phyloP scores from a whole-genome alignment of 2,888 invertebrate genomes.

The Anthrax anthrax region DNA sequence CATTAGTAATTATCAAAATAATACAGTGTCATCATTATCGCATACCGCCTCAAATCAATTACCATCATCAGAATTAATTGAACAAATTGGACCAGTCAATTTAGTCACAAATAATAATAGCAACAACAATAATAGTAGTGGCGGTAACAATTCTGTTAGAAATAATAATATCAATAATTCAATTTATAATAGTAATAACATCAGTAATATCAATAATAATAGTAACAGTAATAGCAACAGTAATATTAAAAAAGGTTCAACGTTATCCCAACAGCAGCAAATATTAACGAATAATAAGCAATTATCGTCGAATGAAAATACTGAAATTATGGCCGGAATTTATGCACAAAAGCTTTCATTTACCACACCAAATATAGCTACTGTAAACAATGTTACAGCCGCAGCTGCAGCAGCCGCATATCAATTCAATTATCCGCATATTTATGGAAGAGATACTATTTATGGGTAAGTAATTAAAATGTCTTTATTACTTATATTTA shows the following conservation, averaged over 20 bases:
- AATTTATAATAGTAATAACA: slow-evolving; percentile 2
- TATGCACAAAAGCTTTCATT: slow-evolving; percentile 16
- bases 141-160: neutral
- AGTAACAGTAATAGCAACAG: slow-evolving; percentile 2
- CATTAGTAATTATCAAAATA: slow-evolving; percentile 4
- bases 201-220: neutral
- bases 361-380: slow-evolving; percentile 12
- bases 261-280: slow-evolving; percentile 2
- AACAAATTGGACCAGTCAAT: slow-evolving; percentile 22
- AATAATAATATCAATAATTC: neutral
- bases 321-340: slow-evolving; percentile 12
- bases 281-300: neutral
- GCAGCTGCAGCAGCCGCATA: slow-evolving; percentile 18
- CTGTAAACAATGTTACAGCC: slow-evolving; percentile 13
- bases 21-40: neutral
- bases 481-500: neutral
- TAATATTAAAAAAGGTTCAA: slow-evolving; percentile 1
- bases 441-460: slow-evolving; percentile 17
- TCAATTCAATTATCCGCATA: slow-evolving; percentile 19
- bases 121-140: slow-evolving; percentile 8
- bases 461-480: slow-evolving; percentile 17
- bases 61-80: slow-evolving; percentile 5
- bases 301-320: slow-evolving; percentile 1
- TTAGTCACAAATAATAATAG: slow-evolving; percentile 19
- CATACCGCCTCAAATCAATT: neutral